These are phyloP conservation scores for Dendrolimus pini DNA, from an alignment of 2,888 invertebrate species.

Conservation along the genomic window DNA sequence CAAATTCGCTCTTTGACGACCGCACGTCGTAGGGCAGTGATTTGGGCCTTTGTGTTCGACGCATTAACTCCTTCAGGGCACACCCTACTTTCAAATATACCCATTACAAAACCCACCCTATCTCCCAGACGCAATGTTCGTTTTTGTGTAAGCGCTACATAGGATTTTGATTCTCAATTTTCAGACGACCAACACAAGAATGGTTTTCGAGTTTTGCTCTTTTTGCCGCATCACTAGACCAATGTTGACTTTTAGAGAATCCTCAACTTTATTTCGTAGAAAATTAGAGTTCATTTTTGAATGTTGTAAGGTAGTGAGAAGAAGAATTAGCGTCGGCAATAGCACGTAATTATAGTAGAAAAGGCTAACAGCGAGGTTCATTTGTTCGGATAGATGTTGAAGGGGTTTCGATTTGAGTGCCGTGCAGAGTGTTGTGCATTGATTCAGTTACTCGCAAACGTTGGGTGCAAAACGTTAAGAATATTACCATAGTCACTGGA, in stretches of 20 bases:
- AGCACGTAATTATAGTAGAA: slow-evolving; percentile 72
- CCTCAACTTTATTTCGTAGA: not conserved
- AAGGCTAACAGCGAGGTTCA: slow-evolving; percentile 73
- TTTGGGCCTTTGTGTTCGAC: slow-evolving; percentile 74
- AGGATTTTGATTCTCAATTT: not conserved
- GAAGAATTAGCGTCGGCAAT: slow-evolving; percentile 65
- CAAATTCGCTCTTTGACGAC: slow-evolving; percentile 72
- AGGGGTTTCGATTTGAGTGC: slow-evolving; percentile 51
- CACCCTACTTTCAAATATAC: slow-evolving; percentile 36
- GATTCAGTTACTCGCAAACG: slow-evolving; percentile 58
- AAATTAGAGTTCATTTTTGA: not conserved
- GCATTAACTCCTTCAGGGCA: slow-evolving; percentile 73
- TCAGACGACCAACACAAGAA: not conserved
- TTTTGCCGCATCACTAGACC: not conserved
- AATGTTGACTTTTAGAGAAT: not conserved
- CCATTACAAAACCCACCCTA: slow-evolving; percentile 35
- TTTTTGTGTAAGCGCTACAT: slow-evolving; percentile 5
- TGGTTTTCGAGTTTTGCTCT: not conserved
- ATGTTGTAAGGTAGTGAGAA: not conserved
- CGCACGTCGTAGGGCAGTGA: slow-evolving; percentile 64
- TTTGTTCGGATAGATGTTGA: slow-evolving; percentile 61
- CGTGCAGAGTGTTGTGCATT: slow-evolving; percentile 38
- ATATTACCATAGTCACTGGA: too few relatives aligned
- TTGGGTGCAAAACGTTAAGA: slow-evolving; percentile 3
- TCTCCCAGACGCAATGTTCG: slow-evolving; percentile 15